Conservation (phyloP, 2,113 vertebrate species). For the Aegotheles bennettii region DNA sequence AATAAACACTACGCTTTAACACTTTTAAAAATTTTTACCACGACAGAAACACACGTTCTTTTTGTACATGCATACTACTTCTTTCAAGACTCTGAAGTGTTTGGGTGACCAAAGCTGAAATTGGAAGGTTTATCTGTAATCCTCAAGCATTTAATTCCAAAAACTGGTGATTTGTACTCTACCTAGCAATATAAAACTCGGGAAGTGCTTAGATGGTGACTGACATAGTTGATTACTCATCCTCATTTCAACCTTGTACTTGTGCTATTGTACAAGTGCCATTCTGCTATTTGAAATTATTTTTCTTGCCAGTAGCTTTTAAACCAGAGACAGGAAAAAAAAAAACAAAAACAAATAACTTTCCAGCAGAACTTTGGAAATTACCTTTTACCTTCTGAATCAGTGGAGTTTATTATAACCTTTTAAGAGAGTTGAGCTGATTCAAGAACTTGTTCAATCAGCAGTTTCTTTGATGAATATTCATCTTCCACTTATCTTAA, state of each 20-base stretch:
- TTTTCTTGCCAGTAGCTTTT: slow-evolving; percentile 13
- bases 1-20: background rate
- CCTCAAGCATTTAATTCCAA: background rate
- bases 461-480: slow-evolving; percentile 15
- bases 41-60: background rate
- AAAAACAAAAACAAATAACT: background rate
- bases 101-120: slow-evolving; percentile 9
- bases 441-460: slow-evolving; percentile 37
- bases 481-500: background rate
- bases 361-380: background rate
- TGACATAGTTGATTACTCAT: background rate
- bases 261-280: background rate
- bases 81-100: background rate
- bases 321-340: background rate
- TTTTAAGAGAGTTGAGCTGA: background rate
- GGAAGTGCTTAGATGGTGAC: background rate
- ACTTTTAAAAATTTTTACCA: background rate
- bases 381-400: background rate
- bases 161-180: background rate
- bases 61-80: background rate
- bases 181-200: background rate
- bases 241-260: background rate
- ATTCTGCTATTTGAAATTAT: background rate
- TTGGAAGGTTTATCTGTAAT: background rate
- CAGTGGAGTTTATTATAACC: background rate